phyloP scores from a whole-genome alignment of 2,113 vertebrate genomes.

The Benthochromis sp. region DNA sequence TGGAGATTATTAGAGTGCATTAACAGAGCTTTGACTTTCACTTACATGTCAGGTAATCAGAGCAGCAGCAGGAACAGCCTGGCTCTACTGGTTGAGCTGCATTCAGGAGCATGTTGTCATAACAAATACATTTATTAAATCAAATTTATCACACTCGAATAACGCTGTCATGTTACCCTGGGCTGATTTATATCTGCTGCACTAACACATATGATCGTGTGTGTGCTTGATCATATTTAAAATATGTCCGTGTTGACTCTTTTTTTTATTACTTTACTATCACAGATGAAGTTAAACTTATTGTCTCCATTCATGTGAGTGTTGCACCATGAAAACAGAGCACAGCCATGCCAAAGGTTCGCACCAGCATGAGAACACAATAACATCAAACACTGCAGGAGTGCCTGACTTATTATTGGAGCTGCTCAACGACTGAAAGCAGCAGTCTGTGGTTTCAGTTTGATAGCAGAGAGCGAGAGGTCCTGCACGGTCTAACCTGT shows the following conservation, averaged over 20 bases:
- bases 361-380: not conserved
- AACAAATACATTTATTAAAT: not conserved
- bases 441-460: not conserved
- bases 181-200: not conserved
- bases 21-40: not conserved
- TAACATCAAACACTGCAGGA: not conserved
- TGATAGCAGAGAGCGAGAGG: not conserved
- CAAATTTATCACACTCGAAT: not conserved
- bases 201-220: not conserved
- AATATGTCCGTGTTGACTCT: not conserved
- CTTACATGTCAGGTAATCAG: not conserved
- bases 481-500: not conserved
- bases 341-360: not conserved
- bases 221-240: not conserved
- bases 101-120: not conserved
- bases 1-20: not conserved
- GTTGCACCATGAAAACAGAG: not conserved
- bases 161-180: not conserved
- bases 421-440: not conserved
- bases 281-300: not conserved
- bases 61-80: not conserved
- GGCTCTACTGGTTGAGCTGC: conserved; percentile 1
- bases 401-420: not conserved
- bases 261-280: not conserved
- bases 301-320: not conserved